Evolutionary conservation across 2,113 vertebrate species (phyloP), one percentile per base, ranked within the genome.

Genomic region (Onychorhynchus coronatus): DNA sequence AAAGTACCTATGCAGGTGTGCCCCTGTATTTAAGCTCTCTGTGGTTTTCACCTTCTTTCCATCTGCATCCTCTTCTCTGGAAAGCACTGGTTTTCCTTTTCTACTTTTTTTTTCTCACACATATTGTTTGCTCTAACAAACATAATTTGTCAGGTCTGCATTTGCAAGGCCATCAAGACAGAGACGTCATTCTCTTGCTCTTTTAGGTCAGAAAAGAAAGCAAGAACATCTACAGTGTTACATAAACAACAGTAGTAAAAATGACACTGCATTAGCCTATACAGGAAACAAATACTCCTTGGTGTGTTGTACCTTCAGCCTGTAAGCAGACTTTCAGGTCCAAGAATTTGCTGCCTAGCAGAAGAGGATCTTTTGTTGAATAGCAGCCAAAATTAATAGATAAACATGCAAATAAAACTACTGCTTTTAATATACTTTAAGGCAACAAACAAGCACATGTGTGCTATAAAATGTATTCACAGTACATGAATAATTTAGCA

Each of bases 191-290:
- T 66, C 67, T 63, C 47, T 56, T 20, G 2, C 30, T 81, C 27
- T 58, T 85, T 85, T 23, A 52, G 90, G 49, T 65, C 30, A 80
- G 21, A 88, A 84, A 7, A 61, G 19, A 95, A 50, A 73, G 42
- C 24, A 71, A 89, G 80, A 82, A 18, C 56, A 75, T 33, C 59
- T 72, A 63, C 3, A 50, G 17, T 74, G 55, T 14, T 62, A 82
- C 65, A 95, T 90, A 88, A 96, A 91, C 62, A 83, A 83, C 35
- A 91, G 89, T 13, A 95, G 49, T 89, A 93, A 95, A 95, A 96
- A 66, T 6, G 55, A 73, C 67, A 91, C 16, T 65, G 62, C 24
- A 85, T 91, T 93, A 90, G 35, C 30, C 56, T 91, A 86, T 84
- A 25, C 47, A 86, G 82, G 88, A 96, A 96, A 80, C 71, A 23